phyloP scores from a whole-genome alignment of 1,140 invertebrate genomes.

The Bombus pyrosoma region DNA sequence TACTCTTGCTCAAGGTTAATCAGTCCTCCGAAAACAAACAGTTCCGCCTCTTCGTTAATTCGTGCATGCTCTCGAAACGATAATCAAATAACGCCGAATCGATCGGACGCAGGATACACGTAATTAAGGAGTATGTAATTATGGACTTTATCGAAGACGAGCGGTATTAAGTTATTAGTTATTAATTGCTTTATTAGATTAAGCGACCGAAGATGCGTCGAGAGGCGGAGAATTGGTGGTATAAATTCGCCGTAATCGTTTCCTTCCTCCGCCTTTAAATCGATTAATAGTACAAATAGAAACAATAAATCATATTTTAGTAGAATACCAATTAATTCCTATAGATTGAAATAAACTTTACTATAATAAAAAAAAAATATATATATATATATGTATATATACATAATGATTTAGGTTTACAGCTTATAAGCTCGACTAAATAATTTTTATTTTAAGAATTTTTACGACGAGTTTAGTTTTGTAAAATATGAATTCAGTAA shows the following conservation, averaged over 20 bases:
- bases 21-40: constrained; percentile 64
- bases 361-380: background rate
- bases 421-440: background rate
- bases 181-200: constrained; percentile 75
- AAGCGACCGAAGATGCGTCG: constrained; percentile 38
- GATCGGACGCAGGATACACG: constrained; percentile 63
- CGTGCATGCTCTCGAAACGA: constrained; percentile 56
- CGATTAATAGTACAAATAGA: background rate
- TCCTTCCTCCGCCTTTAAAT: background rate
- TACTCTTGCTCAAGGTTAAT: constrained; percentile 23
- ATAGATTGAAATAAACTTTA: background rate
- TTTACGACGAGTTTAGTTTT: background rate
- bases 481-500: background rate
- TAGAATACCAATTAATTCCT: background rate
- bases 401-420: background rate
- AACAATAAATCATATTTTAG: background rate
- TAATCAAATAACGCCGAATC: constrained; percentile 73
- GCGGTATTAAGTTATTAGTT: constrained; percentile 69
- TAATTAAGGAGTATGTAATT: constrained; percentile 74
- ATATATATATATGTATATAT: background rate
- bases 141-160: constrained; percentile 47
- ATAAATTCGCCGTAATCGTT: constrained; percentile 3
- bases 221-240: constrained; percentile 27
- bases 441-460: background rate
- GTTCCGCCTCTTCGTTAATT: constrained; percentile 61